Evolutionary conservation across 2,113 vertebrate species (phyloP).

Genomic region (Tetrao urogallus): DNA sequence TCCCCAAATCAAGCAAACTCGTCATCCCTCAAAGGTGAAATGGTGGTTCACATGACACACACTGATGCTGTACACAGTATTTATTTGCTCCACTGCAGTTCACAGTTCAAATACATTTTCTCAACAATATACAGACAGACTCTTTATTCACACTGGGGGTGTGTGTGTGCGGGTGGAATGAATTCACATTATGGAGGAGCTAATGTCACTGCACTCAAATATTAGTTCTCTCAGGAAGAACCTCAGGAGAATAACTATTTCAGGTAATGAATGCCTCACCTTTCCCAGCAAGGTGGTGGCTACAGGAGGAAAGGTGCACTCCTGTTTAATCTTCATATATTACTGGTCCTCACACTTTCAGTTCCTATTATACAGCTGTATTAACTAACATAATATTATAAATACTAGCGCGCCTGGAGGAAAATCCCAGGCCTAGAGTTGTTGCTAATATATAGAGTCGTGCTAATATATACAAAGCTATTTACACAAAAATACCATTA

Average conservation of each 20-base stretch:
- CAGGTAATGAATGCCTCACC: not conserved
- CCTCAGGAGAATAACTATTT: not conserved
- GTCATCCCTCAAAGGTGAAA: not conserved
- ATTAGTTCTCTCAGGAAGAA: not conserved
- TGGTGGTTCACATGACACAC: not conserved
- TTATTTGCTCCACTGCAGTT: slow-evolving; percentile 77
- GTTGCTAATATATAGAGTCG: slow-evolving; percentile 38
- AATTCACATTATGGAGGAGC: slow-evolving; percentile 69
- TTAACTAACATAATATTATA: slow-evolving; percentile 9
- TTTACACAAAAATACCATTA: slow-evolving; percentile 54
- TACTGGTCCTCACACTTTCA: slow-evolving; percentile 21
- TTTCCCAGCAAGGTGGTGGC: slow-evolving; percentile 38
- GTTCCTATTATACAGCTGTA: not conserved
- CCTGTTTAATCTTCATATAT: not conserved
- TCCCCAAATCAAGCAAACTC: not conserved
- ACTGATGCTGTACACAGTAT: slow-evolving; percentile 47
- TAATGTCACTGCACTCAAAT: slow-evolving; percentile 10
- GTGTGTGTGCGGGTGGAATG: not conserved
- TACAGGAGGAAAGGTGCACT: not conserved
- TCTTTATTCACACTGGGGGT: slow-evolving; percentile 42
- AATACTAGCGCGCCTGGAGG: slow-evolving; percentile 17
- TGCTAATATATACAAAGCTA: slow-evolving; percentile 70
- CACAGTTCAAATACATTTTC: slow-evolving; percentile 75
- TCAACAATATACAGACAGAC: slow-evolving; percentile 66
- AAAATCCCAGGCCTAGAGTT: slow-evolving; percentile 28